These are phyloP conservation scores for Melitaea athalia DNA, from an alignment of 2,888 invertebrate genomes.

Conservation along the genomic window DNA sequence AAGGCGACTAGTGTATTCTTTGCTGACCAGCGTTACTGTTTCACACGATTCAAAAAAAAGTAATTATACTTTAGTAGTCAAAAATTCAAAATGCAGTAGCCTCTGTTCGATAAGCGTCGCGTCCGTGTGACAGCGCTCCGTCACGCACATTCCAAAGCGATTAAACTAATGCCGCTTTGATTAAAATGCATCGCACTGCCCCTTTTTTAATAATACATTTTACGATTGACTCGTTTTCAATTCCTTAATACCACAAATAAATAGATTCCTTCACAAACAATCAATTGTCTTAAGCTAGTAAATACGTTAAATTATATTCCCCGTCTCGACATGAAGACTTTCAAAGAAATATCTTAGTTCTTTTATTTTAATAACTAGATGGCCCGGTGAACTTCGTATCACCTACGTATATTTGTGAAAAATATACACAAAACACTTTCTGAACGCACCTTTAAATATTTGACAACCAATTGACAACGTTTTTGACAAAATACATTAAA, in stretches of 20 bases:
- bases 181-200: constrained; percentile 72
- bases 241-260: constrained; percentile 53
- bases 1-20: too few relatives aligned
- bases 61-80: background rate
- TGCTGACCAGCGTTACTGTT: too few relatives aligned
- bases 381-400: too few relatives aligned
- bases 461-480: too few relatives aligned
- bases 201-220: constrained; percentile 76
- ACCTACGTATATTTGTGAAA: too few relatives aligned
- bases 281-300: constrained; percentile 36
- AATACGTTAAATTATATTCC: background rate
- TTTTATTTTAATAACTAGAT: too few relatives aligned
- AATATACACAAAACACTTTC: too few relatives aligned
- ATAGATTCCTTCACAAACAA: constrained; percentile 49
- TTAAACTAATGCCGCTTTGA: constrained; percentile 80
- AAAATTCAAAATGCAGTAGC: background rate
- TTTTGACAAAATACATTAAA: too few relatives aligned
- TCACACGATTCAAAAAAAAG: too few relatives aligned
- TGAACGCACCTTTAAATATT: too few relatives aligned
- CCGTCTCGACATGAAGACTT: background rate
- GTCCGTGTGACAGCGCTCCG: constrained; percentile 52
- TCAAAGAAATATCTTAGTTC: background rate
- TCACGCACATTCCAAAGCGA: constrained; percentile 74
- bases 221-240: constrained; percentile 61
- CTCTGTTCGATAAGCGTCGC: constrained; percentile 21